Evolutionary conservation across 2,888 invertebrate species (phyloP), one percentile per base, ranked within the genome.

Genomic region (Caenorhabditis virilis): DNA sequence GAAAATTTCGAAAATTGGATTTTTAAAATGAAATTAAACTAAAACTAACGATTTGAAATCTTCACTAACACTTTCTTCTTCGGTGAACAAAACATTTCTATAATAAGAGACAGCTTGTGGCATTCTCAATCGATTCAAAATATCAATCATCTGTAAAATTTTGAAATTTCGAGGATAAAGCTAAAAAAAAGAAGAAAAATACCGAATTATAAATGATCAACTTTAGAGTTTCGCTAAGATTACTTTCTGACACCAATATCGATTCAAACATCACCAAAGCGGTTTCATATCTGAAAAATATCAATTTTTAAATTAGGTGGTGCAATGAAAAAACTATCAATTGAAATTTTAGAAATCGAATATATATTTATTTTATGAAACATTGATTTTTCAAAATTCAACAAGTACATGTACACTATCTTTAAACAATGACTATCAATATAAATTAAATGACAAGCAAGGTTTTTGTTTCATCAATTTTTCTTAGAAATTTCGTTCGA

Each of bases 221-320:
- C 16, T 42, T 42, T 6, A 56, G 22, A 93, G 94, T 95, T 49
- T 90, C 90, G 1, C 92, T 95, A 78, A 93, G 90, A 43, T 88
- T 89, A 48, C 90, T 90, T 2, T 91, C 90, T 84, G 91, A 91
- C 1, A 91, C 49, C 18, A 64, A 46, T 20, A 58, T 38, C 0
- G 22, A 30, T 36, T 58, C 64, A 35, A 70, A 23, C 2, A 39
- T 25, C 2, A 41, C 38, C 42, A 70, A 33, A 5, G 67, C 60
- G 1, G 20, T 27, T 49, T 70, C 70, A 30, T 61, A 69, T 59
- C 65, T 69, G 16, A 45, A 49, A 56, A 47, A 45, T 5, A n/a
- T n/a, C n/a, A n/a, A n/a, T n/a, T n/a, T n/a, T n/a, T n/a, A n/a
- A n/a, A n/a, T n/a, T n/a, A n/a, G n/a, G n/a, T n/a, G n/a, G n/a